phyloP scores from a whole-genome alignment of 2,888 invertebrate species.

The Heteromurus nitidus region DNA sequence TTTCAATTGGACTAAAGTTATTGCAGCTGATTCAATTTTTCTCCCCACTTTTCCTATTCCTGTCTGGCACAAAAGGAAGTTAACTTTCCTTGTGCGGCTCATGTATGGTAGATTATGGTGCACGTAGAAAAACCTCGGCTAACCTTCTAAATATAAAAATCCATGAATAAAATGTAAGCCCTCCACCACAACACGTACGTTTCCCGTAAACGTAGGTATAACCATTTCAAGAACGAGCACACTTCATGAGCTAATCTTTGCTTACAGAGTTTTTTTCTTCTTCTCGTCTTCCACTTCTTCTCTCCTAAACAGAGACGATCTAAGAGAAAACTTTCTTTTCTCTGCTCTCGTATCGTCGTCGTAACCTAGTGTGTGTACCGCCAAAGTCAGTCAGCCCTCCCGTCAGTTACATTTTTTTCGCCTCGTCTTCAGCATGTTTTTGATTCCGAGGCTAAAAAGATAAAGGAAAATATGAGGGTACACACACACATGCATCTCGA shows the following conservation, averaged over 20 bases:
- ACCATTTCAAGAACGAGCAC: conserved; percentile 31
- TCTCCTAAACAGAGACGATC: neutral
- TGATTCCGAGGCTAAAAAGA: neutral
- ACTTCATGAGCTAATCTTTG: conserved; percentile 53
- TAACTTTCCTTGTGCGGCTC: conserved; percentile 12
- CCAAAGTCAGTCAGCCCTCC: conserved; percentile 16
- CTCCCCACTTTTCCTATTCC: conserved; percentile 15
- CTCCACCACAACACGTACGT: neutral
- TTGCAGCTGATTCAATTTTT: conserved; percentile 52
- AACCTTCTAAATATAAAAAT: neutral
- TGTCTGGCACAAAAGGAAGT: conserved; percentile 9
- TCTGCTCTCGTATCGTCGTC: neutral
- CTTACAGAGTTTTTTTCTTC: conserved; percentile 7
- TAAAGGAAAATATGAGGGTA: neutral
- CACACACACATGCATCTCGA: neutral
- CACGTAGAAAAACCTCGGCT: no score
- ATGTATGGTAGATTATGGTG: no score
- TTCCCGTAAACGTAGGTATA: neutral
- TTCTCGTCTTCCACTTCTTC: no score
- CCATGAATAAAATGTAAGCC: neutral
- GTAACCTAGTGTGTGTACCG: conserved; percentile 2
- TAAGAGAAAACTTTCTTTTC: neutral
- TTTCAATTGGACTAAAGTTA: conserved; percentile 47
- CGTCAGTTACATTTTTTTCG: conserved; percentile 34
- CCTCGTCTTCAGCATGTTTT: conserved; percentile 2